These are phyloP conservation scores for Kryphioiulus occultus DNA, from an alignment of 2,888 invertebrate species.

Conservation along the genomic window DNA sequence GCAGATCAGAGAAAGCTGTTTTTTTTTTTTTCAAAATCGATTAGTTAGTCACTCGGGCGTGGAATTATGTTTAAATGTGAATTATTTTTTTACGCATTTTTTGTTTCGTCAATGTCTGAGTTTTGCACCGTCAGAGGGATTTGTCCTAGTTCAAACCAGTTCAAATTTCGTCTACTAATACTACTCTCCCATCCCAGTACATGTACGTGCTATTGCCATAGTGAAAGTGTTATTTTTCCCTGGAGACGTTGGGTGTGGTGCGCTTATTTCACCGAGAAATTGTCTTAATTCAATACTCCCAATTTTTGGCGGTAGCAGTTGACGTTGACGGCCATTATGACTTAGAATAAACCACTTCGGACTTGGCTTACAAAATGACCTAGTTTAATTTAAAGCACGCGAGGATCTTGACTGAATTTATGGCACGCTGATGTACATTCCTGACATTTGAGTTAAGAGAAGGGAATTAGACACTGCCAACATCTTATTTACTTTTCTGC, in stretches of 20 bases:
- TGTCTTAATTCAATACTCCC: neutral
- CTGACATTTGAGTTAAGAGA: neutral
- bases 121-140: neutral
- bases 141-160: neutral
- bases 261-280: neutral
- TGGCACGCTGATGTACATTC: neutral
- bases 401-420: neutral
- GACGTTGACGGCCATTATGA: neutral
- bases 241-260: neutral
- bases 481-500: neutral
- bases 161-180: neutral
- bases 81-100: neutral
- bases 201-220: neutral
- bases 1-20: too few species aligned
- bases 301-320: neutral
- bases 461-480: constrained; percentile 8
- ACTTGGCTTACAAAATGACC: constrained; percentile 9
- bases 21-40: too few species aligned
- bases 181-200: too few species aligned
- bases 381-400: neutral
- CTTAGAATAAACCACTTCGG: neutral
- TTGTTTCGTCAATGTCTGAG: neutral
- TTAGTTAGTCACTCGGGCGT: too few species aligned
- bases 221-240: neutral
- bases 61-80: too few species aligned